A percentile compares a stretch with the other conserved stretches of the same genome.
phyloP scores from a whole-genome alignment of 2,888 invertebrate genomes.

The Himalopsyche anomala region DNA sequence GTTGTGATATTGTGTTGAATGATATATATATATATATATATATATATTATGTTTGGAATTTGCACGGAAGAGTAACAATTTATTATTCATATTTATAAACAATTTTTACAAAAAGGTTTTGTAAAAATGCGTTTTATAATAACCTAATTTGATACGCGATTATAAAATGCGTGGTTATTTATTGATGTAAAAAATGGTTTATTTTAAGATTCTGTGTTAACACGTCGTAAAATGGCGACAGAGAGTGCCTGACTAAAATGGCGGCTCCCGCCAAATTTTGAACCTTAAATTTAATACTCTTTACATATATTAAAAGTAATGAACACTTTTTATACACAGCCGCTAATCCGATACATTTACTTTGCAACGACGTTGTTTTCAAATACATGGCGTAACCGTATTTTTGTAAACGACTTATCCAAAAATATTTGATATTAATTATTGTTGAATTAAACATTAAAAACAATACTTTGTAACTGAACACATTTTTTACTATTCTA shows the following conservation, averaged over 20 bases:
- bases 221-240: constrained; percentile 33
- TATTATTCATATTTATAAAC: background rate
- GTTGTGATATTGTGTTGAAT: background rate
- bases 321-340: constrained; percentile 65
- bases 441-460: background rate
- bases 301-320: constrained; percentile 56
- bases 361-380: background rate
- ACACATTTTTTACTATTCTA: constrained; percentile 14
- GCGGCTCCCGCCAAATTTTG: constrained; percentile 20
- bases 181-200: background rate
- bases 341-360: constrained; percentile 53
- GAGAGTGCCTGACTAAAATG: constrained; percentile 54
- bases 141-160: constrained; percentile 6
- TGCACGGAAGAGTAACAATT: background rate
- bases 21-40: no score
- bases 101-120: background rate
- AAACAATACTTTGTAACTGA: constrained; percentile 3
- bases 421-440: background rate
- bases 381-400: background rate
- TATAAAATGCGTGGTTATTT: background rate
- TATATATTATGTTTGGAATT: background rate
- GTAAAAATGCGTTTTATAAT: background rate
- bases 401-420: background rate
- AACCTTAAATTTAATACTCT: background rate
- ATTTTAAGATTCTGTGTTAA: background rate